Conservation (phyloP, 2,888 invertebrate genomes). For the Helobdella robusta region DNA sequence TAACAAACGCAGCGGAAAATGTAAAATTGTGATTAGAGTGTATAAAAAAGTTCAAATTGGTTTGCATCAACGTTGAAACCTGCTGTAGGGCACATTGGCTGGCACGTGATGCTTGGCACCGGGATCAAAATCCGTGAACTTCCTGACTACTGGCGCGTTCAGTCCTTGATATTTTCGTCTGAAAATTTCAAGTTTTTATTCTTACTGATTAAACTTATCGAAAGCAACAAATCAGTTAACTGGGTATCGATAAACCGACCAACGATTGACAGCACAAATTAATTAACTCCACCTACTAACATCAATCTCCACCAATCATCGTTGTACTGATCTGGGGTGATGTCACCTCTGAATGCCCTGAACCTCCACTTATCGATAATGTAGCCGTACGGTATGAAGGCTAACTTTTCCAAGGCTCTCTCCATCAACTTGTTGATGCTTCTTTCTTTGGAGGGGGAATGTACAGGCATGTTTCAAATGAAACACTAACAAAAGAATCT, state of each 20-base stretch:
- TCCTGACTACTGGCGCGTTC: conserved; percentile 40
- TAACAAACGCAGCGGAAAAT: too few species aligned
- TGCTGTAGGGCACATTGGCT: conserved; percentile 38
- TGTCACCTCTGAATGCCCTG: conserved; percentile 46
- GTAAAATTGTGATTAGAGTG: too few species aligned
- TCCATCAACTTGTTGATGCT: conserved; percentile 51
- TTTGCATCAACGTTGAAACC: conserved; percentile 27
- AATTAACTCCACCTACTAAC: background rate
- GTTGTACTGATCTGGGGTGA: conserved; percentile 41
- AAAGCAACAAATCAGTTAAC: too few species aligned
- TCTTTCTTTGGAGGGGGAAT: conserved; percentile 36
- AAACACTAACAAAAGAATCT: background rate
- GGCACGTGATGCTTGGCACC: conserved; percentile 46
- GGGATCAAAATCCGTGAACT: conserved; percentile 43
- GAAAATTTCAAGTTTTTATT: background rate
- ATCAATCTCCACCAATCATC: conserved; percentile 49
- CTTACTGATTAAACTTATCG: background rate
- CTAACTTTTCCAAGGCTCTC: conserved; percentile 50
- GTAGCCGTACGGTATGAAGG: conserved; percentile 51
- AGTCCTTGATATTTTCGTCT: conserved; percentile 45
- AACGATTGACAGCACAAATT: too few species aligned
- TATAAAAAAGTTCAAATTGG: background rate
- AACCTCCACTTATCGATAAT: conserved; percentile 52
- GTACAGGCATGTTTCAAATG: background rate
- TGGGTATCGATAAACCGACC: too few species aligned